Percentiles rank a stretch among this genome's conserved stretches.
phyloP scores from a whole-genome alignment of 64 coral and sea anemone species.

The Cladopsammia gracilis region DNA sequence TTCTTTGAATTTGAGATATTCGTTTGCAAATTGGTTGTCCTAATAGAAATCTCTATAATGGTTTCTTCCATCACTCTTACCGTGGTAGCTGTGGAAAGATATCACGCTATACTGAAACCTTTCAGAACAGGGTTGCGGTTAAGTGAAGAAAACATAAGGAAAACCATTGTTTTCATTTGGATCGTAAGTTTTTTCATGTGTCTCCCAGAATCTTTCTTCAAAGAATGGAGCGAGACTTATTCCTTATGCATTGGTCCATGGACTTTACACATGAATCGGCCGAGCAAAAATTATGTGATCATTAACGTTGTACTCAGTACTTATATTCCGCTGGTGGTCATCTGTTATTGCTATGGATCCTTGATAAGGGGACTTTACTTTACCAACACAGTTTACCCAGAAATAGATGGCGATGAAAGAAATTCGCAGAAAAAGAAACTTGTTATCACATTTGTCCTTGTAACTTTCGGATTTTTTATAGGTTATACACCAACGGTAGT shows the following conservation, averaged over 20 bases:
- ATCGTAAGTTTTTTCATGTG: not conserved
- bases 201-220: not conserved
- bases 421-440: too few relatives aligned
- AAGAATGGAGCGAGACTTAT: not conserved
- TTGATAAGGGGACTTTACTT: conserved; percentile 59
- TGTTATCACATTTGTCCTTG: not conserved
- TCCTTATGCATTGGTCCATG: not conserved
- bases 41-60: not conserved
- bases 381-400: conserved; percentile 40
- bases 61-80: not conserved
- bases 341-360: conserved; percentile 24
- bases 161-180: not conserved
- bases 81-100: too few relatives aligned
- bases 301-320: not conserved
- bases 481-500: not conserved
- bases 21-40: not conserved
- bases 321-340: conserved; percentile 2
- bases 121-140: not conserved
- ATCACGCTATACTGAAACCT: too few relatives aligned
- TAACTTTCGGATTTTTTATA: not conserved
- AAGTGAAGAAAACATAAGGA: not conserved
- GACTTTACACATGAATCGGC: not conserved
- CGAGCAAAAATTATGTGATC: not conserved
- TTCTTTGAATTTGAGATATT: not conserved
- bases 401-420: not conserved